Conservation (phyloP, 2,797 vertebrate genomes). For the Anabas testudineus region DNA sequence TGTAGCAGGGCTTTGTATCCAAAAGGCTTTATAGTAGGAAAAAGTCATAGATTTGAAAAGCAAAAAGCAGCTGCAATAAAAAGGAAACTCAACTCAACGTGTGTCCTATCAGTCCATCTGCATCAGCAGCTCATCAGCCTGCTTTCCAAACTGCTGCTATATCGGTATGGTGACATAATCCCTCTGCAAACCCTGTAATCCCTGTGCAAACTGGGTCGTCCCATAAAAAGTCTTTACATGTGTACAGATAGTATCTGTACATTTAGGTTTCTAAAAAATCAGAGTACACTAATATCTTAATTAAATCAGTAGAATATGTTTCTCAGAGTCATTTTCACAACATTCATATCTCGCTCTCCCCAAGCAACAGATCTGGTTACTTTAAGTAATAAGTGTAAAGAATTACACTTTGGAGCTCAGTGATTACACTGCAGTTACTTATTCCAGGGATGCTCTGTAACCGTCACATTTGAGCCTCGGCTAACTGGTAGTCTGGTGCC, state of each 20-base stretch:
- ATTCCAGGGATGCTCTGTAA: too few relatives aligned
- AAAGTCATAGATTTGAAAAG: not conserved
- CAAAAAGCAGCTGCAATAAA: not conserved
- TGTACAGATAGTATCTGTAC: constrained; percentile 26
- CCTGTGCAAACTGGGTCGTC: constrained; percentile 25
- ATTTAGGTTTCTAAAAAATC: constrained; percentile 17
- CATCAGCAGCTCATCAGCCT: constrained; percentile 37
- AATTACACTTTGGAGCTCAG: too few relatives aligned
- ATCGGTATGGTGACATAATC: constrained; percentile 49
- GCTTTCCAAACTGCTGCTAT: constrained; percentile 38
- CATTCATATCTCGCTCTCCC: not conserved
- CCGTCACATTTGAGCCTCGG: too few relatives aligned
- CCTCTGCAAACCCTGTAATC: constrained; percentile 25
- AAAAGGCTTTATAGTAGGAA: not conserved
- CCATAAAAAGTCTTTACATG: constrained; percentile 13
- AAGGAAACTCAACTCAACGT: not conserved
- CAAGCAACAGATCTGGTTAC: not conserved
- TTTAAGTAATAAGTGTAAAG: too few relatives aligned
- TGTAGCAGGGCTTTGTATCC: not conserved
- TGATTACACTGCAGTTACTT: too few relatives aligned
- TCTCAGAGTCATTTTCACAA: constrained; percentile 1
- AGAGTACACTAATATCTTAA: constrained; percentile 19
- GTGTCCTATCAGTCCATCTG: constrained; percentile 31
- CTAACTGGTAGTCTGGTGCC: too few relatives aligned
- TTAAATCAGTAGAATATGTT: constrained; percentile 19